These are phyloP conservation scores for Epirrhoe tristata DNA, from an alignment of 2,888 invertebrate species.

Conservation along the genomic window DNA sequence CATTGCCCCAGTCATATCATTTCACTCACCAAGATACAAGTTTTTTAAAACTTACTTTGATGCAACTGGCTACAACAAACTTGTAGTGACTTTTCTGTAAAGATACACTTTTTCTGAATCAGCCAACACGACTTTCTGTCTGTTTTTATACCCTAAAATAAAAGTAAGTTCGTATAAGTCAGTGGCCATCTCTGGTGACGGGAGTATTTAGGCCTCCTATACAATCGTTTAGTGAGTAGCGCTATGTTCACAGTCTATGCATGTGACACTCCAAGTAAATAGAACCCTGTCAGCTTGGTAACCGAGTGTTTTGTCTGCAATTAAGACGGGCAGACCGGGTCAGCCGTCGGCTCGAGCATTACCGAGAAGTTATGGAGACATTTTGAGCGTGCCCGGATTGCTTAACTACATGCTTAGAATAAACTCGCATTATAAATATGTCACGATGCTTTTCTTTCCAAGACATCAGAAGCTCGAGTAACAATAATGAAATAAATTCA, in stretches of 20 bases:
- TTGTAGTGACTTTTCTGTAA: too few relatives aligned
- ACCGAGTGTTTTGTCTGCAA: constrained; percentile 81
- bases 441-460: constrained; percentile 8
- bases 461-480: background rate
- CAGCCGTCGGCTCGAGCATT: constrained; percentile 65
- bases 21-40: too few relatives aligned
- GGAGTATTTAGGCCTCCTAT: too few relatives aligned
- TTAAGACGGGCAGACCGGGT: constrained; percentile 76
- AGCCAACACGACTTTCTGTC: too few relatives aligned
- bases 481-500: background rate
- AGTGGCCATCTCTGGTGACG: too few relatives aligned
- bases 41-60: too few relatives aligned
- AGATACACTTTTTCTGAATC: too few relatives aligned
- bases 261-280: constrained; percentile 74
- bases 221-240: background rate
- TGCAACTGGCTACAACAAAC: too few relatives aligned
- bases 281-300: constrained; percentile 72
- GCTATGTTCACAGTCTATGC: constrained; percentile 49
- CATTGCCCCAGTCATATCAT: background rate
- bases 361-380: constrained; percentile 75
- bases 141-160: too few relatives aligned
- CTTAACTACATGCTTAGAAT: constrained; percentile 67
- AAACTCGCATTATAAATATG: constrained; percentile 65
- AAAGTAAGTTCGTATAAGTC: too few relatives aligned
- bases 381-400: constrained; percentile 67